Evolutionary conservation across 2,888 invertebrate genomes (phyloP).

Genomic region (Stenichneumon culpator): DNA sequence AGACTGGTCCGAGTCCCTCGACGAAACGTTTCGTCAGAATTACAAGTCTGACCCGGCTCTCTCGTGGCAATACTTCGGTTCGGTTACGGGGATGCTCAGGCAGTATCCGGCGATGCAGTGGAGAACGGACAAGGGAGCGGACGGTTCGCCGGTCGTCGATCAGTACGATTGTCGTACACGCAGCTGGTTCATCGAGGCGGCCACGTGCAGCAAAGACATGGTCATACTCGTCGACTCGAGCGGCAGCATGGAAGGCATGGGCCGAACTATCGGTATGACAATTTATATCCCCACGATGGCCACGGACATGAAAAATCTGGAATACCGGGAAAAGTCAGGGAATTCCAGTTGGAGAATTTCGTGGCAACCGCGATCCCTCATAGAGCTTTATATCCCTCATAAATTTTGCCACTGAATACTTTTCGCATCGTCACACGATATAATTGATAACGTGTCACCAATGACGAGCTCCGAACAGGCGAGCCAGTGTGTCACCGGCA

Average conservation of each 20-base stretch:
- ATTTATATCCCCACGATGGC: conserved; percentile 13
- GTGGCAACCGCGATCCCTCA: no score
- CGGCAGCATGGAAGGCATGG: conserved; percentile 97
- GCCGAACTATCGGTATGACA: conserved; percentile 87
- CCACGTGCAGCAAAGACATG: conserved; percentile 98
- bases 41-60: conserved; percentile 95
- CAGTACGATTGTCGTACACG: conserved; percentile 96
- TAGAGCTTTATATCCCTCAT: not conserved
- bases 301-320: no score
- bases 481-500: conserved; percentile 16
- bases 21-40: conserved; percentile 94
- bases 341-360: no score
- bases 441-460: conserved; percentile 52
- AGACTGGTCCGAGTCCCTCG: conserved; percentile 95
- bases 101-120: conserved; percentile 91
- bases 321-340: no score
- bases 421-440: conserved; percentile 59
- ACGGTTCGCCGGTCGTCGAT: conserved; percentile 87
- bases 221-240: conserved; percentile 97
- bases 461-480: conserved; percentile 39
- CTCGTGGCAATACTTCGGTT: conserved; percentile 99
- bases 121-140: conserved; percentile 71
- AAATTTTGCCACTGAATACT: not conserved
- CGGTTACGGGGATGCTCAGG: conserved; percentile 95
- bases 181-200: conserved; percentile 99